Evolutionary conservation across 2,888 invertebrate species (phyloP), one percentile per base, ranked within the genome.

Genomic region (Spicauda simplicius): DNA sequence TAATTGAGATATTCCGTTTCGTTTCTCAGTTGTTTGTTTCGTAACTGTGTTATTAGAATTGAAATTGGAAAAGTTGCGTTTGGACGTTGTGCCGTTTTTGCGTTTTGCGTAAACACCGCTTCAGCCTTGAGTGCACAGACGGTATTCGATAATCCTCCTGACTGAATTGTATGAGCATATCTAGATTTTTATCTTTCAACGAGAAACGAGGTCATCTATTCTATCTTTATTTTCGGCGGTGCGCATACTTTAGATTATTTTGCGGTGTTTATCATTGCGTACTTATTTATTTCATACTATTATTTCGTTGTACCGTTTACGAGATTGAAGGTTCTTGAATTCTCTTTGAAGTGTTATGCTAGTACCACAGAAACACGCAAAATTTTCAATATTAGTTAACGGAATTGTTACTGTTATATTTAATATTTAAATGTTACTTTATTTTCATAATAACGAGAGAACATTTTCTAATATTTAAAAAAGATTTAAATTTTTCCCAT

Each of bases 191-290:
- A 73, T 73, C 70, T 71, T 61, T 55, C 54, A 62, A n/a, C 58
- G 48, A 61, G 68, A 69, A 71, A 71, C 71, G 70, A 73, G 73
- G 74, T 60, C 72, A 68, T 61, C 52, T 52, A 57, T 64, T 70
- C 50, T 64, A 55, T 70, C 64, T 65, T 41, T 61, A 70, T 69
- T 69, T 64, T 66, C 68, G 68, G 65, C 68, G 50, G 3, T 57
- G 20, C 65, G 30, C 67, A 69, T 68, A 50, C 58, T 62, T 59
- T 37, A 59, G 71, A 73, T 74, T 63, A 58, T 70, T 69, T 71
- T 61, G 45, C 56, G 53, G 67, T 68, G 53, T 25, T 20, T 58
- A 64, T 61, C 30, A 45, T 69, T 52, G 10, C 1, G 11, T 18
- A 50, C n/a, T n/a, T n/a, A n/a, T 50, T 50, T 6, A 16, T 16